Base-by-base conservation (phyloP, 2,797 vertebrate genomes). In the Rhinichthys osculus region DNA sequence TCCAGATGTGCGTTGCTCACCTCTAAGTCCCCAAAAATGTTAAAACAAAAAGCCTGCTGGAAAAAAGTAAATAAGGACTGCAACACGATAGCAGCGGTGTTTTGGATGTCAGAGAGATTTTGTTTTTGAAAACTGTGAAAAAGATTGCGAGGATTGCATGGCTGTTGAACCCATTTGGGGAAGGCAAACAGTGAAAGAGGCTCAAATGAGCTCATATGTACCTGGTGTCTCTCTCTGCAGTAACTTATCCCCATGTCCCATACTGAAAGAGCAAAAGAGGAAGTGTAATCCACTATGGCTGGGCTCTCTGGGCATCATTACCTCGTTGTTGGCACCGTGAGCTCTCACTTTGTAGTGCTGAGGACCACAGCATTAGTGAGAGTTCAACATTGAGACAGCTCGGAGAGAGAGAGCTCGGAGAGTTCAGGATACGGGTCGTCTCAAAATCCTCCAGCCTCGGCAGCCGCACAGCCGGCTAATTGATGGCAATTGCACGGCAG, bases 1-100 rank as follows among this genome's bases (percentile, higher is more conserved):
- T 96, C 95, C 95, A 96, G 95, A 96, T 96, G 95, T 93, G 93
- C 14, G 91, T 91, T 93, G 92, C 91, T 93, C 92, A 94, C 91
- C 91, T 86, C 84, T 59, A 72, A 84, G 83, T 87, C 47, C 54
- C 73, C 66, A 93, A 90, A 91, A 90, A 64, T 81, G 54, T 52
- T 42, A 54, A 81, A 81, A 81, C 76, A 71, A 82, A 85, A 82
- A 82, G 50, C 57, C 59, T 72, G 62, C 35, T 76, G 42, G 13
- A 9, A 77, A 79, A 82, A 88, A 82, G 77, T 79, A 86, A 84
- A 81, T 67, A 85, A 76, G 59, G 57, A 44, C 57, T 67, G 80
- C 70, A 81, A 70, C 78, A 78, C 40, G 70, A 85, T 67, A 83
- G 54, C 11, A 54, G 74, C 35, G 35, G 40, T 78, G 30, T 64